Percentiles rank a stretch among this genome's conserved stretches.
These are phyloP conservation scores for Drosophila virilis DNA, from an alignment of 1,140 invertebrate genomes.

Conservation along the genomic window DNA sequence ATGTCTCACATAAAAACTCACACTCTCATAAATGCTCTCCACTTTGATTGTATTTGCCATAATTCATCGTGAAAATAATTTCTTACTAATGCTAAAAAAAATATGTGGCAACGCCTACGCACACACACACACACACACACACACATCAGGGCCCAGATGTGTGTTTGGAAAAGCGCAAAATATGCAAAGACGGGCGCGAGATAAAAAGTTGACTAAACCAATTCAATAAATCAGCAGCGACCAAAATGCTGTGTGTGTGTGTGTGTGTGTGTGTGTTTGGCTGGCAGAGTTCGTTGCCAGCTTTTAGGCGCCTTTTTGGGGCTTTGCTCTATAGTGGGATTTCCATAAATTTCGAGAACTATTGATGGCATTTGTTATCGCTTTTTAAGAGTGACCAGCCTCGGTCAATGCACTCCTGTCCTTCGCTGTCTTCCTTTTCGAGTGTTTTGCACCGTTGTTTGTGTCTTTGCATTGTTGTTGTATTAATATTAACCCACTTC, in stretches of 20 bases:
- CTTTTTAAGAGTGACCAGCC: slow-evolving; percentile 16
- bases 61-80: slow-evolving; percentile 17
- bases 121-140: slow-evolving; percentile 1
- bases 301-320: slow-evolving; percentile 46
- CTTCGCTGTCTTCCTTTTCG: slow-evolving; percentile 69
- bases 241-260: background rate
- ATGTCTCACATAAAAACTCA: background rate
- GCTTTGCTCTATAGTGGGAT: slow-evolving; percentile 10
- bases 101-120: slow-evolving; percentile 13
- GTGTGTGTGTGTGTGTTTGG: background rate
- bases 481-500: slow-evolving; percentile 82
- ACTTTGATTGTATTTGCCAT: background rate
- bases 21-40: background rate
- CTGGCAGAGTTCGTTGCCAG: slow-evolving; percentile 48
- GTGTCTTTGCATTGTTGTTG: slow-evolving; percentile 50
- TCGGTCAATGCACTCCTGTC: slow-evolving; percentile 57
- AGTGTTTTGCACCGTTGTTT: slow-evolving; percentile 46
- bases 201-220: slow-evolving; percentile 6
- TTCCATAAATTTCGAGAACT: slow-evolving; percentile 34
- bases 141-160: background rate
- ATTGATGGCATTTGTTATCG: slow-evolving; percentile 10
- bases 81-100: slow-evolving; percentile 1
- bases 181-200: background rate
- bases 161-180: background rate
- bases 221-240: slow-evolving; percentile 18